Evolutionary conservation across 2,113 vertebrate species (phyloP).

Genomic region (Trogon surrucura): DNA sequence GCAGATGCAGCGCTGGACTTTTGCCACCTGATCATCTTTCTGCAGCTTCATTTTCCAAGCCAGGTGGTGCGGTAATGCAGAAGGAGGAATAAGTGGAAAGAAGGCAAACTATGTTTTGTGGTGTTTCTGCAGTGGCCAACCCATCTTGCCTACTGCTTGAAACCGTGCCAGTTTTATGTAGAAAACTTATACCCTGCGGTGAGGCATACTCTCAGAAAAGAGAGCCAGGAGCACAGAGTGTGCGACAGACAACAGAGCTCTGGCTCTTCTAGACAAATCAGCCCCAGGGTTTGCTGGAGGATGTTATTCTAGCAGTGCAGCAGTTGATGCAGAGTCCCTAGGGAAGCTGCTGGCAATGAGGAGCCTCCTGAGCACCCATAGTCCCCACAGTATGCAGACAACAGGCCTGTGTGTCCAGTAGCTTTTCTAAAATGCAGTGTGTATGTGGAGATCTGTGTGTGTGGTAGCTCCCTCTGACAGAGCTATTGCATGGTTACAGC

Average conservation of each 20-base stretch:
- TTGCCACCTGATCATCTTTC: background rate
- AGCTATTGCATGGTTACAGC: background rate
- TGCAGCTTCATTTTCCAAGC: background rate
- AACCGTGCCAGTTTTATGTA: background rate
- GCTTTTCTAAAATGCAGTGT: background rate
- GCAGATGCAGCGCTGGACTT: background rate
- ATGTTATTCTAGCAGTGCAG: background rate
- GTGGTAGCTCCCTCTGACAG: background rate
- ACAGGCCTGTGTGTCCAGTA: fast-evolving
- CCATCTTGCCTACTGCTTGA: background rate
- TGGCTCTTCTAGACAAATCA: background rate
- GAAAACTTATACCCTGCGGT: background rate
- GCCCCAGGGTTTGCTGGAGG: background rate
- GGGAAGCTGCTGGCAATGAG: background rate
- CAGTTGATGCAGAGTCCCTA: background rate
- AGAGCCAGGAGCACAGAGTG: background rate
- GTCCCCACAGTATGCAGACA: background rate
- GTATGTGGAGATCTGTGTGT: background rate
- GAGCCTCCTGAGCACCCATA: background rate
- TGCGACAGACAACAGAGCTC: background rate
- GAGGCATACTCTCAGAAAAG: background rate
- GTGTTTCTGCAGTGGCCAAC: background rate
- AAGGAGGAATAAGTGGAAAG: background rate
- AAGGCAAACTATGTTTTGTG: background rate
- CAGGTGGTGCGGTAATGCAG: background rate